These are phyloP conservation scores for Phymatocera aterrima DNA, from an alignment of 2,888 invertebrate genomes.

Conservation along the genomic window DNA sequence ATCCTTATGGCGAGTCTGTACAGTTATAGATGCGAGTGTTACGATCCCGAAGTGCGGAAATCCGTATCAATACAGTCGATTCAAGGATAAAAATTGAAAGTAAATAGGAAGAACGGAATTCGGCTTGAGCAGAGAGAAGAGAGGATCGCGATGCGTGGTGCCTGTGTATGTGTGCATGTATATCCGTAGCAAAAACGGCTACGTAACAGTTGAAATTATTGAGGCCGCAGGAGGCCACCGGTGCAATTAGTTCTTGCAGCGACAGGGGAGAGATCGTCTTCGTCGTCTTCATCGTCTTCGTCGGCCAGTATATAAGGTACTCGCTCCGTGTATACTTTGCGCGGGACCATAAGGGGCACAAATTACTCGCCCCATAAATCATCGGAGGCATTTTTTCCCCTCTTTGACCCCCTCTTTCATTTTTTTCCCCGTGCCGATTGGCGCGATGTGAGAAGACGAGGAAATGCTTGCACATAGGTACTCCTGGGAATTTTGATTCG, in stretches of 20 bases:
- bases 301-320: slow-evolving; percentile 43
- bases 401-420: neutral
- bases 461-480: too few species aligned
- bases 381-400: slow-evolving; percentile 44
- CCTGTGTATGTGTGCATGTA: neutral
- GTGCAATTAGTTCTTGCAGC: slow-evolving; percentile 53
- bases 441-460: neutral
- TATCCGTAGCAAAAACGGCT: neutral
- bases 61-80: too few species aligned
- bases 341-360: slow-evolving; percentile 48
- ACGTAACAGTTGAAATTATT: slow-evolving; percentile 53
- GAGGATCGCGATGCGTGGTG: neutral
- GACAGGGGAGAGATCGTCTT: slow-evolving; percentile 51
- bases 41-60: too few species aligned
- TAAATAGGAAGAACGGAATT: too few species aligned
- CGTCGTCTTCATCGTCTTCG: slow-evolving; percentile 53
- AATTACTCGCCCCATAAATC: slow-evolving; percentile 61
- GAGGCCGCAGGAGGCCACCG: slow-evolving; percentile 49
- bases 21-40: too few species aligned
- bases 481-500: too few species aligned
- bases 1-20: too few species aligned
- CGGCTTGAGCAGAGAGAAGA: neutral
- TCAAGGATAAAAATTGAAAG: too few species aligned
- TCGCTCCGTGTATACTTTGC: slow-evolving; percentile 45
- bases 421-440: neutral